Evolutionary conservation across 2,797 vertebrate genomes (phyloP).

Genomic region (Epinephelus coioides): DNA sequence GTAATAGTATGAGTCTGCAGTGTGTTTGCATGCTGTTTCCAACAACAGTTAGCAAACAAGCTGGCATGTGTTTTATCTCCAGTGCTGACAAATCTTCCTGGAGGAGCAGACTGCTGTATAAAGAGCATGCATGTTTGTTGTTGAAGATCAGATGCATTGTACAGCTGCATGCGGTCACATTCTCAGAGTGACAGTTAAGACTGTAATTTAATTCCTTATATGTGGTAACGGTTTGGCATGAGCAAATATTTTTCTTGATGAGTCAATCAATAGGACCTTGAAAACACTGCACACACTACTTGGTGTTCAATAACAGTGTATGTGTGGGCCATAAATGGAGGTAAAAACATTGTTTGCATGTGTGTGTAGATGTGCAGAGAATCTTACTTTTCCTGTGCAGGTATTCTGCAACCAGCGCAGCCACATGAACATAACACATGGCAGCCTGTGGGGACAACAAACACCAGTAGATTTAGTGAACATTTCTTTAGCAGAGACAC

Average conservation of each 20-base stretch:
- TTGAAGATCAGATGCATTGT: not conserved
- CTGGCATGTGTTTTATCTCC: conserved; percentile 1
- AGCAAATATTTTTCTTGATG: not conserved
- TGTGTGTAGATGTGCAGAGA: not conserved
- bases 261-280: not conserved
- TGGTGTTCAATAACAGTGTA: not conserved
- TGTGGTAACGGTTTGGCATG: not conserved
- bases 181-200: not conserved
- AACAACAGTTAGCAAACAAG: conserved; percentile 2
- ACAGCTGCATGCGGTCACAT: not conserved
- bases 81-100: not conserved
- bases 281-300: not conserved
- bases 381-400: conserved; percentile 96
- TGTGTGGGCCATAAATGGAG: no score
- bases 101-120: not conserved
- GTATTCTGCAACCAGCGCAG: conserved; percentile 96
- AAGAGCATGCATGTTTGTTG: not conserved
- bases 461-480: not conserved
- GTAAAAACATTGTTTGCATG: not conserved
- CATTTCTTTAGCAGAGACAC: not conserved
- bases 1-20: fast-evolving
- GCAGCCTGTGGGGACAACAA: conserved; percentile 89
- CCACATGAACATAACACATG: conserved; percentile 97
- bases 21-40: conserved; percentile 24
- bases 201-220: not conserved